Percentiles rank a stretch among this genome's conserved stretches.
Evolutionary conservation across 92 coral and sea anemone genomes (phyloP).

Genomic region (Phenganax subtilis): DNA sequence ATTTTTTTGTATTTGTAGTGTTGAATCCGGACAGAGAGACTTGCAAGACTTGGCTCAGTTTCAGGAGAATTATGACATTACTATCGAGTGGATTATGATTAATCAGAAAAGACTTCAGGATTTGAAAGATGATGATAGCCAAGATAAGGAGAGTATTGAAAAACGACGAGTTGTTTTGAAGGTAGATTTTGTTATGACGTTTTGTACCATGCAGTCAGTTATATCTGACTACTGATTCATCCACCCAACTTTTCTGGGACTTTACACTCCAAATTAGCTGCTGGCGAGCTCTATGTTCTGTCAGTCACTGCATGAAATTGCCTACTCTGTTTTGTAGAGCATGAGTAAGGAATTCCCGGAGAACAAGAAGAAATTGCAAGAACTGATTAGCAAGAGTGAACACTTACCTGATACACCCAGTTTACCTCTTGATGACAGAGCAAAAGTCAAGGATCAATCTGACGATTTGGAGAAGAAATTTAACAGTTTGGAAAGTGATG

Average conservation of each 20-base stretch:
- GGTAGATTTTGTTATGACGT: background rate
- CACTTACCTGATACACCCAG: background rate
- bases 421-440: background rate
- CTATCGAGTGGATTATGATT: background rate
- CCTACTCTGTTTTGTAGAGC: background rate
- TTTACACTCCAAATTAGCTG: background rate
- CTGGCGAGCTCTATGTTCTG: background rate
- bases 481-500: constrained; percentile 2
- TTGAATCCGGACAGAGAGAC: constrained; percentile 15
- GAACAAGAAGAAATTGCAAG: background rate
- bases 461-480: background rate
- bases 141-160: constrained; percentile 26
- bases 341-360: background rate
- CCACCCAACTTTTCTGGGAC: background rate
- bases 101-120: constrained; percentile 15
- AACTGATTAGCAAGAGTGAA: background rate
- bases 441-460: background rate
- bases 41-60: background rate
- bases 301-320: too few species aligned
- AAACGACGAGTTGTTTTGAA: background rate
- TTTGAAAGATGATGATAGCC: constrained; percentile 15
- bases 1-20: background rate
- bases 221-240: too few species aligned
- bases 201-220: too few species aligned
- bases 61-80: constrained; percentile 1